Percentiles rank a stretch among this genome's conserved stretches.
phyloP scores from a whole-genome alignment of 2,797 vertebrate species.

The Myotis planiceps region DNA sequence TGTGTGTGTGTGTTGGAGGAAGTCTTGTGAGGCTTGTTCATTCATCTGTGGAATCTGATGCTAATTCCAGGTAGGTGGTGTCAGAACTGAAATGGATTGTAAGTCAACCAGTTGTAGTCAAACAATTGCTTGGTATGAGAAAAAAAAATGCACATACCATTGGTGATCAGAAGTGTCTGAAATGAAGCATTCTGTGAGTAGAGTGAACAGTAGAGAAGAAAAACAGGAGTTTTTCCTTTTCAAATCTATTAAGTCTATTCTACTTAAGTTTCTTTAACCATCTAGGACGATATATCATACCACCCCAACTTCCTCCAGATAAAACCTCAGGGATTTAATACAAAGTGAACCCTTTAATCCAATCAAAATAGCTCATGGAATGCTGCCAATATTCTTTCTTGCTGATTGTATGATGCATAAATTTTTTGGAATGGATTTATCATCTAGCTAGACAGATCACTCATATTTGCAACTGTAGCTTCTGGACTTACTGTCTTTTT shows the following conservation, averaged over 20 bases:
- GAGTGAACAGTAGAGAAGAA: neutral
- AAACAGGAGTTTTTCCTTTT: neutral
- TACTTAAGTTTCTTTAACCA: neutral
- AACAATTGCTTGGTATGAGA: neutral
- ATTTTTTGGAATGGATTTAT: neutral
- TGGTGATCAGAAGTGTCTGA: neutral
- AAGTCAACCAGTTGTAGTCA: neutral
- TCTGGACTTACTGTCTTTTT: neutral
- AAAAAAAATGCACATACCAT: neutral
- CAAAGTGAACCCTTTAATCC: neutral
- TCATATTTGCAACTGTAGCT: neutral
- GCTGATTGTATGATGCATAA: neutral
- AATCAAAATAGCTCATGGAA: neutral
- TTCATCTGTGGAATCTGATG: neutral
- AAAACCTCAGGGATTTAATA: neutral
- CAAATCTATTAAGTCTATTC: neutral
- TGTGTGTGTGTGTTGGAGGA: neutral
- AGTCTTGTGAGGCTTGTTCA: neutral
- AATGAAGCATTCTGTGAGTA: neutral
- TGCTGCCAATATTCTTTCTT: neutral
- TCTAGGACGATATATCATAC: neutral
- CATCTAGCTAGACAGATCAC: neutral
- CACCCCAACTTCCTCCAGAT: accelerated
- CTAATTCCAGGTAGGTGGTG: neutral
- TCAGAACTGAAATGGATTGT: neutral